Percentiles rank a stretch among this genome's conserved stretches.
phyloP scores from a whole-genome alignment of 2,113 vertebrate species.

The Thermophis baileyi region DNA sequence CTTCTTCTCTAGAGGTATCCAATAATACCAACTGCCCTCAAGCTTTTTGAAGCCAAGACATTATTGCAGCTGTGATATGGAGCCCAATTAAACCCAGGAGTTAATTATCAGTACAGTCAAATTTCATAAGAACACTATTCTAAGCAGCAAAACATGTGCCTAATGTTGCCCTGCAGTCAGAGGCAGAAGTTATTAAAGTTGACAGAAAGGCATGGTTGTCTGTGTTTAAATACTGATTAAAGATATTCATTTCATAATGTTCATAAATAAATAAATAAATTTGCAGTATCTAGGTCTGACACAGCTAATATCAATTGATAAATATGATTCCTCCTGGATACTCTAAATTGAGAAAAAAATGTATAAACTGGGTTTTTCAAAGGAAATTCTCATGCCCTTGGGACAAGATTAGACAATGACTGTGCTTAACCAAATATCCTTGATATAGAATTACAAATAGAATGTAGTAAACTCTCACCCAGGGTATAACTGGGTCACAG shows the following conservation, averaged over 20 bases:
- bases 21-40: neutral
- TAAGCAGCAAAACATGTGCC: neutral
- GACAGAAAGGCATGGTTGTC: neutral
- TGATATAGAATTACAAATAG: neutral
- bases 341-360: neutral
- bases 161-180: neutral
- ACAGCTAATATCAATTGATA: neutral
- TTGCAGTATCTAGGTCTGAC: neutral
- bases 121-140: neutral
- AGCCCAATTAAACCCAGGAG: neutral
- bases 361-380: neutral
- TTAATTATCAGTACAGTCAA: neutral
- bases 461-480: neutral
- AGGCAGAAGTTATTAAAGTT: neutral
- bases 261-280: neutral
- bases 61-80: neutral
- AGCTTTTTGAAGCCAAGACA: neutral
- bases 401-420: neutral
- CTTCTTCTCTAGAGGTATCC: neutral
- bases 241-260: neutral
- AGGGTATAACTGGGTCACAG: neutral
- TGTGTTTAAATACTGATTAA: neutral
- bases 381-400: neutral
- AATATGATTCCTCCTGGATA: neutral
- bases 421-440: neutral